A percentile compares a stretch with the other conserved stretches of the same genome.
Evolutionary conservation across 2,888 invertebrate species (phyloP).

Genomic region (Punctoribates punctum): DNA sequence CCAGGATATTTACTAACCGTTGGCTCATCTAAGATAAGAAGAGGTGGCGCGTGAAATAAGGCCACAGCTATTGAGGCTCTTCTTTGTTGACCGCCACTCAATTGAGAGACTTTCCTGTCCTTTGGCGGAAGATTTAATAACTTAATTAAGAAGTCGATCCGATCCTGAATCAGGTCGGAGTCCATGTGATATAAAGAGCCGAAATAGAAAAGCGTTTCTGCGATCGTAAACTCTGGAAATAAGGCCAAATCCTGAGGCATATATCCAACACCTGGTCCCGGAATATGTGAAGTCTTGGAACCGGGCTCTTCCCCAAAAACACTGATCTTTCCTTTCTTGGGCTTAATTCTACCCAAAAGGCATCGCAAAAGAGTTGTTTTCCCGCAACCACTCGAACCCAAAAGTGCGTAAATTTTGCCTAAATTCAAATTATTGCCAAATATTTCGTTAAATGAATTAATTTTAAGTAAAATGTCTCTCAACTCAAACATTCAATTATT

Average conservation of each 20-base stretch:
- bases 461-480: no score
- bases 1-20: no score
- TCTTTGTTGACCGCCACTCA: conserved; percentile 44
- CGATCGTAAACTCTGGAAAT: conserved; percentile 39
- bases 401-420: conserved; percentile 41
- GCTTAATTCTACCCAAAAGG: conserved; percentile 33
- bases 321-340: conserved; percentile 25
- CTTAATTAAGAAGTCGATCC: conserved; percentile 39
- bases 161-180: background rate
- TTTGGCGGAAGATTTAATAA: conserved; percentile 41
- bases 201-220: conserved; percentile 42
- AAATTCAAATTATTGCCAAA: no score
- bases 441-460: no score
- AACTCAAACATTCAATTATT: no score
- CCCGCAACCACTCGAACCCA: conserved; percentile 42
- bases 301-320: conserved; percentile 42
- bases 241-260: conserved; percentile 45
- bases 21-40: conserved; percentile 43
- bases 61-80: conserved; percentile 38
- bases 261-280: conserved; percentile 42
- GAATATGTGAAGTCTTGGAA: conserved; percentile 17
- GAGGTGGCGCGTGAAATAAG: conserved; percentile 41
- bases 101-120: conserved; percentile 30
- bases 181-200: conserved; percentile 36
- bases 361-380: conserved; percentile 42